Evolutionary conservation across 2,888 invertebrate genomes (phyloP).

Genomic region (Meliscaeva auricollis): DNA sequence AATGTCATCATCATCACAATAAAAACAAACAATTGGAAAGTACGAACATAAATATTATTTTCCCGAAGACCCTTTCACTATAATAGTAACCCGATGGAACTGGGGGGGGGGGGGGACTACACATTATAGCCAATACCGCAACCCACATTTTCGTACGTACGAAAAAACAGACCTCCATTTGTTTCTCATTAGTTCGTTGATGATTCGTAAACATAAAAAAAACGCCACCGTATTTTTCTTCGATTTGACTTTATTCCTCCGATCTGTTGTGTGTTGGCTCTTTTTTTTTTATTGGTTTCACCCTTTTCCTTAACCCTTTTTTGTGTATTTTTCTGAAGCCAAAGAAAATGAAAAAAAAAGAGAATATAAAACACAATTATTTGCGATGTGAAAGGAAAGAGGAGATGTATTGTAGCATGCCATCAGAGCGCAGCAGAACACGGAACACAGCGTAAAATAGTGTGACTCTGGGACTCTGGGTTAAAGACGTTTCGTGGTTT

Average conservation of each 20-base stretch:
- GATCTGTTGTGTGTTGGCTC: slow-evolving; percentile 1
- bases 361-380: slow-evolving; percentile 30
- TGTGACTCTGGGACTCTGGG: slow-evolving; percentile 71
- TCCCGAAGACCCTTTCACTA: slow-evolving; percentile 7
- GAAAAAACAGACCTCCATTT: slow-evolving; percentile 56
- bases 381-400: slow-evolving; percentile 13
- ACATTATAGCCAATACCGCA: neutral
- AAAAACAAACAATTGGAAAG: slow-evolving; percentile 58
- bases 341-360: slow-evolving; percentile 4
- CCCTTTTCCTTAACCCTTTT: slow-evolving; percentile 55
- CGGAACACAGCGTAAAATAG: slow-evolving; percentile 37
- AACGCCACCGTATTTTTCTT: slow-evolving; percentile 54
- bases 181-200: slow-evolving; percentile 67
- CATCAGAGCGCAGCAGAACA: slow-evolving; percentile 1
- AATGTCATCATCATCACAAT: slow-evolving; percentile 21
- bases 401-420: slow-evolving; percentile 11
- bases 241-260: slow-evolving; percentile 28
- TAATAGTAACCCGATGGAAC: neutral
- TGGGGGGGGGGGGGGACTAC: neutral
- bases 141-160: neutral
- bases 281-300: slow-evolving; percentile 58
- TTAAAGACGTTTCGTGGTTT: slow-evolving; percentile 74
- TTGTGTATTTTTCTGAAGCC: neutral
- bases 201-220: slow-evolving; percentile 57
- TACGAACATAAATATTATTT: slow-evolving; percentile 21